Conservation (phyloP, 1,140 invertebrate genomes). For the Cheumatopsyche charites region DNA sequence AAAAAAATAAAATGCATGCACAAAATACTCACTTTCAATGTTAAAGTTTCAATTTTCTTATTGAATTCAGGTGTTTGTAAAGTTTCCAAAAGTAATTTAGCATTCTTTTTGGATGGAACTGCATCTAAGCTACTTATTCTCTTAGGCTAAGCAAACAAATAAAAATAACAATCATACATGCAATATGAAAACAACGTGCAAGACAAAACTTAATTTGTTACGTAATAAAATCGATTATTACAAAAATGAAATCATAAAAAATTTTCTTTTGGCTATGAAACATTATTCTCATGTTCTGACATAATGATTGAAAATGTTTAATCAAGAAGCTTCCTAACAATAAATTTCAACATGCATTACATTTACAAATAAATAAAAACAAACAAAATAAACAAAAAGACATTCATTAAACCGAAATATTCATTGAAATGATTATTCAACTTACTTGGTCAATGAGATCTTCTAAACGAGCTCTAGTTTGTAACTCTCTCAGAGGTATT, state of each 20-base stretch:
- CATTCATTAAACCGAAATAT: constrained; percentile 3
- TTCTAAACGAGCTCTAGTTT: constrained; percentile 82
- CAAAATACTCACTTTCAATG: constrained; percentile 39
- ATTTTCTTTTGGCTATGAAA: too few relatives aligned
- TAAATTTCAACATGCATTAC: too few relatives aligned
- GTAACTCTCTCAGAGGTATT: constrained; percentile 81
- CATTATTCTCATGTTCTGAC: too few relatives aligned
- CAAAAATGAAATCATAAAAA: background rate
- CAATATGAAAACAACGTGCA: constrained; percentile 12
- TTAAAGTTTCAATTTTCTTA: constrained; percentile 43
- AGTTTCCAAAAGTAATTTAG: constrained; percentile 38
- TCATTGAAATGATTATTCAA: background rate
- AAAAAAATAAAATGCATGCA: background rate
- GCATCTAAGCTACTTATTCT: constrained; percentile 24
- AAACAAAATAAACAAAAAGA: constrained; percentile 28
- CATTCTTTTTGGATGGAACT: constrained; percentile 35
- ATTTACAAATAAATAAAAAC: constrained; percentile 38
- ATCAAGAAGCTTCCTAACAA: too few relatives aligned
- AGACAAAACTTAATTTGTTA: background rate
- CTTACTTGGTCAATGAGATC: constrained; percentile 90
- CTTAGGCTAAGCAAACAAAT: constrained; percentile 41
- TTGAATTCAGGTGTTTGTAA: constrained; percentile 44
- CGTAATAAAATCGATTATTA: background rate
- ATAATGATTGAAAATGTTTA: too few relatives aligned
- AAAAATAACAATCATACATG: constrained; percentile 35